Percentiles rank a stretch among this genome's conserved stretches.
Conservation (phyloP, 2,797 vertebrate species). For the Momotus momota region DNA sequence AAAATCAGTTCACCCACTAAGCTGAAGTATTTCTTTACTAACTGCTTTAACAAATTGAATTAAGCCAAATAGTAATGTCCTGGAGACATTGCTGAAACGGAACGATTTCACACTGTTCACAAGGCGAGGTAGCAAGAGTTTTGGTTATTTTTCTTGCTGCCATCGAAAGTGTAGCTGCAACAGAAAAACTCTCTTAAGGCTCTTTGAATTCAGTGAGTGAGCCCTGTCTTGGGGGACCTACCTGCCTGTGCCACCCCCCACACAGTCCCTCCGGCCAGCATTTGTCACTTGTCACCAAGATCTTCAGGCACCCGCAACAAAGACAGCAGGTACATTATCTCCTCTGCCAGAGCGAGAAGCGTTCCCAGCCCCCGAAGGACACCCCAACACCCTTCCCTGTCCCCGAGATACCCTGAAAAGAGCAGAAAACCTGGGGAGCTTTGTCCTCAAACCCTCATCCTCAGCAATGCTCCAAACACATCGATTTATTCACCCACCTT, state of each 20-base stretch:
- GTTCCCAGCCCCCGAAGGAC: neutral
- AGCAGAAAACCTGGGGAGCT: neutral
- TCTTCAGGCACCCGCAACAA: neutral
- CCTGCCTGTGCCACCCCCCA: neutral
- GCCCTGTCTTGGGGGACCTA: neutral
- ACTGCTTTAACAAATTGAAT: neutral
- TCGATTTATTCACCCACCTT: too few relatives aligned
- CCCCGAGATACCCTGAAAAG: neutral
- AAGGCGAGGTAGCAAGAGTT: neutral
- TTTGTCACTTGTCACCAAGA: neutral
- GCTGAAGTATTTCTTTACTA: neutral
- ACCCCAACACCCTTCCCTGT: neutral
- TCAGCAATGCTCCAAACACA: neutral
- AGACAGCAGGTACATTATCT: neutral
- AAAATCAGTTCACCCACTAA: neutral
- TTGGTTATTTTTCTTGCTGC: neutral
- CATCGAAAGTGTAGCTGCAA: neutral
- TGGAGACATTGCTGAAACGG: neutral
- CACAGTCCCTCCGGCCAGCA: neutral
- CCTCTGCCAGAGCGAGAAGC: neutral
- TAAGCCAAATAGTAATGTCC: neutral
- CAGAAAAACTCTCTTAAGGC: neutral
- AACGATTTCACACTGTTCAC: neutral
- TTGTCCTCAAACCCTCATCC: neutral
- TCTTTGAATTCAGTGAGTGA: neutral